Base-by-base conservation (phyloP, 2,888 invertebrate genomes). In the Mesoligia furuncula region DNA sequence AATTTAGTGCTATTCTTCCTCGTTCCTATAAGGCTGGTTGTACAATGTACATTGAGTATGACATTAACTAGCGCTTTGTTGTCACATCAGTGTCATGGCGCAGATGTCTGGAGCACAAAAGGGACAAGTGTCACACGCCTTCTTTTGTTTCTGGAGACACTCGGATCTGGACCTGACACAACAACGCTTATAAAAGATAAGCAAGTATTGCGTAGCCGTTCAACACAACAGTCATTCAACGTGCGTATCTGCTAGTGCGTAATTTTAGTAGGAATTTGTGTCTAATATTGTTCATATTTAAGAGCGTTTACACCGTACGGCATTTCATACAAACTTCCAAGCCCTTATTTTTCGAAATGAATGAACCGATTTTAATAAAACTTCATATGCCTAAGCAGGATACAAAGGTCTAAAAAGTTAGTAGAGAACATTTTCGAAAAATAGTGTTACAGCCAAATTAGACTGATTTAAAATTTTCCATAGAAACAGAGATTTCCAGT, bases 1-100 rank as follows among this genome's bases (percentile, higher is more conserved):
- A 24, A 68, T 57, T 75, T 67, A 51, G 76, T 48, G 57, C 17
- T 36, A 54, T 61, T 69, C 42, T 59, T 59, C 51, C 31, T 45
- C 7, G 24, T 73, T 27, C 39, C 45, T 51, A 61, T 75, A 42
- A 51, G 75, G 45, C 36, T 31, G 48, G 62, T 31, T 62, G 45
- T 73, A 48, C 59, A 68, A 66, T 64, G 66, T 70, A 64, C 70
- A 76, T 69, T 62, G 70, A 67, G 62, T 51, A 65, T 51, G 83
- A 77, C 73, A 74, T 83, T 83, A 81, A 85, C 71, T 54, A 81
- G 64, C 73, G 65, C 83, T 83, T 84, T 85, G 84, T 85, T 85
- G 86, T 84, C 83, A 65, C 84, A 85, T 84, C 86, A 82, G 67
- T 75, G 85, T 85, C 85, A 69, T 65, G 45, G 31, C 54, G 59